These are phyloP conservation scores for Phania funesta DNA, from an alignment of 2,888 invertebrate species.

Conservation along the genomic window DNA sequence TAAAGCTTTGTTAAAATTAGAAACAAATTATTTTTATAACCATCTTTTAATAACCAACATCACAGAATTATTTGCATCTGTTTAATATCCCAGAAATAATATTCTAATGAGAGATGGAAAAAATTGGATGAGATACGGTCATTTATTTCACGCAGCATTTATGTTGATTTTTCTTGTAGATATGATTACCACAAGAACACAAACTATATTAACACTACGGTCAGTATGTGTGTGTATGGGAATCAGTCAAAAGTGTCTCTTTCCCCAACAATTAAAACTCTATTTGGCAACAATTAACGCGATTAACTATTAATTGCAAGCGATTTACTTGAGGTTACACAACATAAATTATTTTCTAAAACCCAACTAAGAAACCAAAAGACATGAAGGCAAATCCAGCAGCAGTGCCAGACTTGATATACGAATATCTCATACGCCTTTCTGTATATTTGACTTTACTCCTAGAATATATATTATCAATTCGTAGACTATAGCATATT, in stretches of 20 bases:
- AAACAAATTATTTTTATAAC: no score
- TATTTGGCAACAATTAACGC: slow-evolving; percentile 49
- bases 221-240: no score
- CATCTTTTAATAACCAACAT: no score
- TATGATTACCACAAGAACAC: no score
- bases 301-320: slow-evolving; percentile 65
- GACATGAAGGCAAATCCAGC: background rate
- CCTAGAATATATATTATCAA: background rate
- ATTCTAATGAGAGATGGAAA: no score
- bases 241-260: background rate
- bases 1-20: no score
- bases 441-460: background rate
- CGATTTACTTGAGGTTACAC: slow-evolving; percentile 56
- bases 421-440: background rate
- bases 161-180: no score
- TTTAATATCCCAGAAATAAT: no score
- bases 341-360: slow-evolving; percentile 52
- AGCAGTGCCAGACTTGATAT: background rate
- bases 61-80: no score
- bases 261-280: background rate
- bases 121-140: no score
- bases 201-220: no score
- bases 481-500: slow-evolving; percentile 11
- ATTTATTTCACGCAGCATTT: no score
- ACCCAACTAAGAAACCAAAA: background rate